These are phyloP conservation scores for Solen grandis DNA, from an alignment of 1,140 invertebrate genomes.

Conservation along the genomic window DNA sequence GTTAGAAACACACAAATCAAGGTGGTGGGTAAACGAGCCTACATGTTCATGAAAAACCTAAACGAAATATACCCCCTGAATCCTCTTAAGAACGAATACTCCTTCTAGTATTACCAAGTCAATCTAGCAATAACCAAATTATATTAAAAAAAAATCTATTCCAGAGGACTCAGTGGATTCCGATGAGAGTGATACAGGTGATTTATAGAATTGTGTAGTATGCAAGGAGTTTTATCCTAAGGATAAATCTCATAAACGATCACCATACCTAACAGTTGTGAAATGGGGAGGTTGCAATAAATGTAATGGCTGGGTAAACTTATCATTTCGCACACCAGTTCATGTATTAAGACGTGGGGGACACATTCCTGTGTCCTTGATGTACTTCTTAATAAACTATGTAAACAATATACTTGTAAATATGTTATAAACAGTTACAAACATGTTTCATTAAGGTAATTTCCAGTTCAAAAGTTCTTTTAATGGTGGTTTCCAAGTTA, in stretches of 20 bases:
- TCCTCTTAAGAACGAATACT: too few species aligned
- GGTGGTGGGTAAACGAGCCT: slow-evolving; percentile 3
- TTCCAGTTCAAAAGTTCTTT: too few species aligned
- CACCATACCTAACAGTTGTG: neutral
- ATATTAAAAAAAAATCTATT: too few species aligned
- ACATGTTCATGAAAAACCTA: slow-evolving; percentile 19
- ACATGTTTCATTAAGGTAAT: too few species aligned
- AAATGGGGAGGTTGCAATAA: neutral
- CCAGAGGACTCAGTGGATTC: too few species aligned
- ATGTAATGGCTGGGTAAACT: neutral
- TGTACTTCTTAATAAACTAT: neutral
- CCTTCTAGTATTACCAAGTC: too few species aligned
- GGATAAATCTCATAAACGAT: too few species aligned
- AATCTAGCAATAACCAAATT: too few species aligned
- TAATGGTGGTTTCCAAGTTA: too few species aligned
- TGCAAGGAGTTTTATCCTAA: neutral
- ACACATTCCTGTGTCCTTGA: neutral
- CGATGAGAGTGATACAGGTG: too few species aligned
- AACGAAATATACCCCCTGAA: too few species aligned
- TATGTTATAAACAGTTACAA: too few species aligned
- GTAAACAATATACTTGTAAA: neutral
- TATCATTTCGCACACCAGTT: neutral
- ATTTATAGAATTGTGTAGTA: neutral
- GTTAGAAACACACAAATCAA: slow-evolving; percentile 1
- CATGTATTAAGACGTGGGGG: neutral